Percentiles rank a stretch among this genome's conserved stretches.
Conservation (phyloP, 2,797 vertebrate species). For the Crotalus adamanteus region DNA sequence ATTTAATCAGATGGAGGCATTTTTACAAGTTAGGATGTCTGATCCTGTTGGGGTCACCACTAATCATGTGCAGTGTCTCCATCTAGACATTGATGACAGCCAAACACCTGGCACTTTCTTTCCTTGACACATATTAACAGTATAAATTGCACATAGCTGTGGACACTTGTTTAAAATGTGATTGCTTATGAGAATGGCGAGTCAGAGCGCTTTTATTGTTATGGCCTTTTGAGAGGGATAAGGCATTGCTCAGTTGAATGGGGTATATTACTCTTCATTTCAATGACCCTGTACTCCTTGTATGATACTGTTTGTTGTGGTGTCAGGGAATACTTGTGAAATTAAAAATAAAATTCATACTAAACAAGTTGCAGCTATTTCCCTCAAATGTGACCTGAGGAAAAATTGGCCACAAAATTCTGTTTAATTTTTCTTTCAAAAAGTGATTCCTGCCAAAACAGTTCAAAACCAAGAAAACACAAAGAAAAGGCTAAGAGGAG, state of each 20-base stretch:
- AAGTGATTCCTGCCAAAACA: slow-evolving; percentile 27
- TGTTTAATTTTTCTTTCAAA: not conserved
- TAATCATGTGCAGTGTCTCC: not conserved
- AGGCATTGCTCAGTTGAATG: not conserved
- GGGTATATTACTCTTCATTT: not conserved
- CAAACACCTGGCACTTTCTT: not conserved
- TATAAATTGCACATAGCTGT: not conserved
- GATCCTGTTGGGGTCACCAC: not conserved
- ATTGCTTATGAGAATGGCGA: not conserved
- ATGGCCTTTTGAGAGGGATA: not conserved
- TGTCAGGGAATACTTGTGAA: not conserved
- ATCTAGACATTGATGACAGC: not conserved
- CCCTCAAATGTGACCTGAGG: not conserved
- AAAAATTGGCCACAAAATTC: not conserved
- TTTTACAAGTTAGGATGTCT: not conserved
- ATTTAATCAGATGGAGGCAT: not conserved
- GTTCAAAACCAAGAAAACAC: slow-evolving; percentile 51
- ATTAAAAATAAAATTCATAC: not conserved
- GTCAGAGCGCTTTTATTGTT: not conserved
- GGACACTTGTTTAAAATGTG: not conserved
- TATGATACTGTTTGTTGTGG: not conserved
- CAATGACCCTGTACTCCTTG: not conserved
- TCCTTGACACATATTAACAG: not conserved
- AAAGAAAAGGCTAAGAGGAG: slow-evolving; percentile 59
- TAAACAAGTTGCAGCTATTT: not conserved